Base-by-base conservation (phyloP, 2,797 vertebrate species). In the Rhabdomys pumilio region DNA sequence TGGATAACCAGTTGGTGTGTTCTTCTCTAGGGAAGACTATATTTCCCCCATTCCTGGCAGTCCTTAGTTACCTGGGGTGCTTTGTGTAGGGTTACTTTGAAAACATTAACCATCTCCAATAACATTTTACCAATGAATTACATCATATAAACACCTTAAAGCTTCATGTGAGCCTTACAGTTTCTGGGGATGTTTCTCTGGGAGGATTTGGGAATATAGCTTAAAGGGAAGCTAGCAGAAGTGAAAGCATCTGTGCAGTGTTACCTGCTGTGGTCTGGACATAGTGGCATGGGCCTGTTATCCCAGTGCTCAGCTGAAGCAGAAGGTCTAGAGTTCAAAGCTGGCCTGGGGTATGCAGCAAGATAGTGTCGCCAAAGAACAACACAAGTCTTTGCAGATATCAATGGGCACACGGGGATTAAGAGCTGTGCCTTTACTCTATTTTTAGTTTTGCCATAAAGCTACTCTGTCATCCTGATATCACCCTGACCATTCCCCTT, bases 71-170 rank as follows among this genome's bases (percentile, higher is more conserved):
- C 12, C 63, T 69, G 63, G n/a, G 38, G 20, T 73, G 24, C 50
- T 29, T 41, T 29, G 47, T 57, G n/a, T 93, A 89, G 55, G 75
- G 57, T 89, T 24, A 11, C 31, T 50, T 1, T 69, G 55, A 89
- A 81, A 87, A 55, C 59, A 31, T 38, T 73, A 47, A 86, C 34
- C 20, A 85, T 87, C 12, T 89, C 80, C 50, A 88, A n/a, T 94
- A 88, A 77, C 59, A 94, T 96, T 96, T 96, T 94, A 95, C 84
- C 92, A 63, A 83, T 90, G 93, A 93, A 89, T 85, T 61, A 90
- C 76, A 88, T 93, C 13, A 57, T 67, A 93, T 80, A 63, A 4
- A 55, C 24, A 38, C n/a, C 22, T 75, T 90, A 1, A 95, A 96
- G 82, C 47, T 90, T 89, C 50, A 22, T 63, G 38, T 61, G 79